Percentiles rank a stretch among this genome's conserved stretches.
phyloP scores from a whole-genome alignment of 2,797 vertebrate genomes.

The Nothura maculosa region DNA sequence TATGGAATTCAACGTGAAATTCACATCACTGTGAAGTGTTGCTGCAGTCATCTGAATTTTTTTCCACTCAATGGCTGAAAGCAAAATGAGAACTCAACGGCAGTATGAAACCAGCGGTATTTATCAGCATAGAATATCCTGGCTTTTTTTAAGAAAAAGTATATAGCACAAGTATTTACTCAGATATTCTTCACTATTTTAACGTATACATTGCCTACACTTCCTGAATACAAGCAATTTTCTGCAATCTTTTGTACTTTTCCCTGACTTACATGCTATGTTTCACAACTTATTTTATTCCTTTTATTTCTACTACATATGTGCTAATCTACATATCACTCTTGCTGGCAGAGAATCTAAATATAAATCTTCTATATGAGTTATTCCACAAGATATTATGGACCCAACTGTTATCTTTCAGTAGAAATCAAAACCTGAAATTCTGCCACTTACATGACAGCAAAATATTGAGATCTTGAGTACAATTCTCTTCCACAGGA shows the following conservation, averaged over 20 bases:
- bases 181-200: background rate
- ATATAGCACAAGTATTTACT: background rate
- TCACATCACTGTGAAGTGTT: background rate
- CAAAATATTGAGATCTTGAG: background rate
- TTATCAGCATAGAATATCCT: background rate
- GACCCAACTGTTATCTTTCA: background rate
- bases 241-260: background rate
- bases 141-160: background rate
- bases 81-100: background rate
- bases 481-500: background rate
- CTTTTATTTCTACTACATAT: background rate
- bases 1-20: background rate
- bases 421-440: background rate
- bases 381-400: background rate
- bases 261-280: background rate
- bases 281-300: background rate
- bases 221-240: background rate
- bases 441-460: background rate
- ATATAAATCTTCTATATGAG: background rate
- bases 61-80: background rate
- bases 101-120: background rate
- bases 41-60: background rate
- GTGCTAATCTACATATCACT: background rate
- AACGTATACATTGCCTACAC: background rate
- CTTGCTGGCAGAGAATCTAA: background rate